Conservation (phyloP, 2,888 invertebrate species). For the Didymodactylos carnosus region DNA sequence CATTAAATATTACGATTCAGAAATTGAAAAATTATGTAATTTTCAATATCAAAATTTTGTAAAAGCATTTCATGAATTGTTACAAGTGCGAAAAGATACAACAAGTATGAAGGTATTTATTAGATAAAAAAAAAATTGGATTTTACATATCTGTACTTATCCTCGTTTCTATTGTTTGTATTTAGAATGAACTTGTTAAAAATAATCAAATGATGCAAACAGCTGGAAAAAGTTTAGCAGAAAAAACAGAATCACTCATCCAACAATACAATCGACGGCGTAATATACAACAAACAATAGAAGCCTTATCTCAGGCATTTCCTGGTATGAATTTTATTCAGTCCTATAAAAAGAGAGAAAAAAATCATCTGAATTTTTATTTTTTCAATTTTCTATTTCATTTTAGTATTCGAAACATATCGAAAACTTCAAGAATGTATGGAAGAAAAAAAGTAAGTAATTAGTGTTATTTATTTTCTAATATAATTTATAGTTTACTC, state of each 20-base stretch:
- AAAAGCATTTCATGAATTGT: slow-evolving; percentile 77
- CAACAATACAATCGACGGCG: slow-evolving; percentile 69
- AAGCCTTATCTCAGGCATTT: slow-evolving; percentile 72
- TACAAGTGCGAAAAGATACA: slow-evolving; percentile 76
- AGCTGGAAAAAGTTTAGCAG: slow-evolving; percentile 44
- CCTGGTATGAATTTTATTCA: slow-evolving; percentile 39
- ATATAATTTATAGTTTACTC: not conserved
- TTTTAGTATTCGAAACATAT: slow-evolving; percentile 64
- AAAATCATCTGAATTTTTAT: too few species aligned
- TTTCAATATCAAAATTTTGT: slow-evolving; percentile 96
- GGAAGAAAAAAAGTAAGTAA: slow-evolving; percentile 53
- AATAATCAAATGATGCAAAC: slow-evolving; percentile 38
- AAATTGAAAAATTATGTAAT: slow-evolving; percentile 91
- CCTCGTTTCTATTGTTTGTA: slow-evolving; percentile 6
- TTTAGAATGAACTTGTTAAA: slow-evolving; percentile 37
- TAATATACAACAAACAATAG: slow-evolving; percentile 78
- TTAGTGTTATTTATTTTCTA: not conserved
- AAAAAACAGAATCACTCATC: slow-evolving; percentile 63
- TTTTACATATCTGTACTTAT: not conserved
- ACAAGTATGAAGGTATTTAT: slow-evolving; percentile 62
- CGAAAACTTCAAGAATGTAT: slow-evolving; percentile 80
- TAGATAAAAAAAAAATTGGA: not conserved
- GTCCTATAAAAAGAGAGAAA: too few species aligned
- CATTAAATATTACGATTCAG: slow-evolving; percentile 82
- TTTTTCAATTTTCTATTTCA: not conserved